Conservation (phyloP, 1,140 invertebrate species). For the Xylocopa sonorina region DNA sequence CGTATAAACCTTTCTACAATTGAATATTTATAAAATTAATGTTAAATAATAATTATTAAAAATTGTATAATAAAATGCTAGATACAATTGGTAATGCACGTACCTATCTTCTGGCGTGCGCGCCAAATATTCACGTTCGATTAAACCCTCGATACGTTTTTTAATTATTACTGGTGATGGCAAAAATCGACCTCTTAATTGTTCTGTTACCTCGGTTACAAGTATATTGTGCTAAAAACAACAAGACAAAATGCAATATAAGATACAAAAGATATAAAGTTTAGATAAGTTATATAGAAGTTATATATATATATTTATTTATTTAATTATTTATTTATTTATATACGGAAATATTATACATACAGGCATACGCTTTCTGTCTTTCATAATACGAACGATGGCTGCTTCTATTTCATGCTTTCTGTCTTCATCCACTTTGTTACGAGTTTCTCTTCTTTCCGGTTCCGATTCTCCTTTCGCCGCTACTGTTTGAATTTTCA, state of each 20-base stretch:
- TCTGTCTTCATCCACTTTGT: constrained; percentile 99
- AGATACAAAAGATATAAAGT: background rate
- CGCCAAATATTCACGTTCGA: constrained; percentile 99
- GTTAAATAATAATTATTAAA: background rate
- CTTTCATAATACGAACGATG: constrained; percentile 99
- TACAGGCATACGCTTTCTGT: constrained; percentile 95
- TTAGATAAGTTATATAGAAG: constrained; percentile 7
- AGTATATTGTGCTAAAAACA: constrained; percentile 92
- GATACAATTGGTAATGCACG: constrained; percentile 45
- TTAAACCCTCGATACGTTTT: constrained; percentile 99
- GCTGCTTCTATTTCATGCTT: constrained; percentile 99
- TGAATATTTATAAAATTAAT: constrained; percentile 42
- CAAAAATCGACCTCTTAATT: constrained; percentile 97
- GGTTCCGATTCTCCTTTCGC: constrained; percentile 99
- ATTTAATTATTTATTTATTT: too few relatives aligned
- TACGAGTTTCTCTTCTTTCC: constrained; percentile 97
- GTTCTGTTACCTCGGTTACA: constrained; percentile 98
- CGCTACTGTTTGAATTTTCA: constrained; percentile 96
- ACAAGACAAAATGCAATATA: background rate
- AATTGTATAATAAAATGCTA: constrained; percentile 8
- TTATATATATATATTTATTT: too few relatives aligned
- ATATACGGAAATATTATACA: constrained; percentile 71
- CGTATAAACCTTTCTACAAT: constrained; percentile 92
- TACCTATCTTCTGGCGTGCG: constrained; percentile 96
- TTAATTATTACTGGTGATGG: constrained; percentile 99